phyloP scores from a whole-genome alignment of 2,797 vertebrate genomes.

The Oryzias dopingdopingensis region DNA sequence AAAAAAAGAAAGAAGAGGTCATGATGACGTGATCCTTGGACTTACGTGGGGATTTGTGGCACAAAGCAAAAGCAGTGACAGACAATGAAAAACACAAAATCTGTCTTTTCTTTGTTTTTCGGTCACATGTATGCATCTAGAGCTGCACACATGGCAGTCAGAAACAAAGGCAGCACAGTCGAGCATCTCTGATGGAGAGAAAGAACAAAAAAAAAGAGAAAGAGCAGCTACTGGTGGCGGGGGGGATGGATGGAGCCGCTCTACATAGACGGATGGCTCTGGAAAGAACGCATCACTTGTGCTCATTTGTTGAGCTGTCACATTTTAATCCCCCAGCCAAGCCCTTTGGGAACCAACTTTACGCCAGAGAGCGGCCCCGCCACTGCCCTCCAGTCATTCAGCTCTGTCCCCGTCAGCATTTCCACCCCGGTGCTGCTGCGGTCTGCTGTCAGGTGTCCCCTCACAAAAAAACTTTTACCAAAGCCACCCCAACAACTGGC shows the following conservation, averaged over 20 bases:
- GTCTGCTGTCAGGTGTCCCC: conserved; percentile 62
- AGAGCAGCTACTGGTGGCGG: conserved; percentile 77
- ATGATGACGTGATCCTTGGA: conserved; percentile 69
- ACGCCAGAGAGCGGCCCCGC: conserved; percentile 30
- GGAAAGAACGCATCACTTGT: conserved; percentile 95
- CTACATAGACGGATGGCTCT: conserved; percentile 87
- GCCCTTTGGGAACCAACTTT: conserved; percentile 84
- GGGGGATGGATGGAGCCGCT: conserved; percentile 79
- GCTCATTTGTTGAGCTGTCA: conserved; percentile 96
- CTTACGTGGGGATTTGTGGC: conserved; percentile 70
- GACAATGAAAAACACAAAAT: conserved; percentile 75
- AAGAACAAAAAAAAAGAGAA: conserved; percentile 71
- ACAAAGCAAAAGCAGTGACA: conserved; percentile 77
- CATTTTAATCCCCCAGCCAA: conserved; percentile 88
- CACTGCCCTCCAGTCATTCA: conserved; percentile 18
- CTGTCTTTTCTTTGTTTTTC: conserved; percentile 64
- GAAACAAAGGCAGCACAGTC: conserved; percentile 65
- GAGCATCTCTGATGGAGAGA: conserved; percentile 63
- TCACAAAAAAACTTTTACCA: conserved; percentile 50
- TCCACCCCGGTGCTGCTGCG: conserved; percentile 83
- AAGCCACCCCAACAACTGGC: conserved; percentile 58
- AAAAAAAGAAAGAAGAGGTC: conserved; percentile 51
- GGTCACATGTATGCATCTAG: conserved; percentile 56
- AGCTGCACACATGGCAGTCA: conserved; percentile 65
- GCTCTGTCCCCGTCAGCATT: conserved; percentile 86